Conservation (phyloP, 2,113 vertebrate species). For the Ifrita kowaldi region DNA sequence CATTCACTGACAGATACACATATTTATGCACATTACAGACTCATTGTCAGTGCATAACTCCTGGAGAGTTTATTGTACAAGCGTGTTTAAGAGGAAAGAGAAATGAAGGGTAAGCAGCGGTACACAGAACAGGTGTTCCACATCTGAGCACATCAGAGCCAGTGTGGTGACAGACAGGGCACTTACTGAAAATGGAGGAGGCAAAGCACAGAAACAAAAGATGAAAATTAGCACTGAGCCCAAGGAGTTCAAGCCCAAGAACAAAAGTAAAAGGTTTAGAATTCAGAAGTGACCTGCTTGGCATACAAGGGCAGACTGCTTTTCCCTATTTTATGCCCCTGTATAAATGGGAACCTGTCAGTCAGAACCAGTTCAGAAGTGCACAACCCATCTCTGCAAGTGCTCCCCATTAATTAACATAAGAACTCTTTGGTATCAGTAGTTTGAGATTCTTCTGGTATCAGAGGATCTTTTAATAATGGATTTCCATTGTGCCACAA, state of each 20-base stretch:
- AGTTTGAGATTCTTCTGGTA: not conserved
- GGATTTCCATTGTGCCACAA: not conserved
- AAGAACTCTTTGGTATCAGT: not conserved
- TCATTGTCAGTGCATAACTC: not conserved
- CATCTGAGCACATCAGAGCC: not conserved
- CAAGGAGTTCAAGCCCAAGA: not conserved
- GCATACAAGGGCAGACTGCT: not conserved
- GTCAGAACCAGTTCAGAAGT: not conserved
- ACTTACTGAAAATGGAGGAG: not conserved
- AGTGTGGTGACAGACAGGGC: not conserved
- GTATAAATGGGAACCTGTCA: not conserved
- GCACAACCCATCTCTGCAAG: not conserved
- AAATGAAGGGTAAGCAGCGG: not conserved
- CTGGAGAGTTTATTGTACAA: not conserved
- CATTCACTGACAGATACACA: not conserved
- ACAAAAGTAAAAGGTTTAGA: not conserved
- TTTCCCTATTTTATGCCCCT: not conserved
- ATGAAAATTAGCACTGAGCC: not conserved
- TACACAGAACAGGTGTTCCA: not conserved
- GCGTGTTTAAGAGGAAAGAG: not conserved
- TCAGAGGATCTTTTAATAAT: not conserved
- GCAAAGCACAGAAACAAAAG: not conserved
- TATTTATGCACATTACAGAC: not conserved
- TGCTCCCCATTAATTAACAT: not conserved
- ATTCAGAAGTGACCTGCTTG: not conserved